Conservation (phyloP, 2,113 vertebrate genomes). For the Platichthys flesus region DNA sequence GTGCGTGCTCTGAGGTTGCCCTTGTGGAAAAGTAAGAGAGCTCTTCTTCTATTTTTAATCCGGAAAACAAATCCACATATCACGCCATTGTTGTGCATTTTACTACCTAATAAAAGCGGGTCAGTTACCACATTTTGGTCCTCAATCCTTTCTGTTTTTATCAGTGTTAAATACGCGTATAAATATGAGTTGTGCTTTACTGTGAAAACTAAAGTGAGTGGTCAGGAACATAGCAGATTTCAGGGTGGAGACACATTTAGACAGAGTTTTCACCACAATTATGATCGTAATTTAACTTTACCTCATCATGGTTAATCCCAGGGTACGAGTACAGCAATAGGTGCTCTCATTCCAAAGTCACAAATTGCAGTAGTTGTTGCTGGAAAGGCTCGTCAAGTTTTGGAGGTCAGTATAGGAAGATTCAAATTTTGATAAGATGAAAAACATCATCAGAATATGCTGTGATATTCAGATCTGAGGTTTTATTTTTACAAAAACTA, state of each 20-base stretch:
- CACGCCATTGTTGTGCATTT: not conserved
- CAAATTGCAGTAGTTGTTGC: too few species aligned
- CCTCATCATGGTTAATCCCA: not conserved
- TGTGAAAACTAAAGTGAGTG: not conserved
- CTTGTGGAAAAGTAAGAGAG: not conserved
- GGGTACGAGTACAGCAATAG: not conserved
- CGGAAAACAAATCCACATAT: not conserved
- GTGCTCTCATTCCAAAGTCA: too few species aligned
- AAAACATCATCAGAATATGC: too few species aligned
- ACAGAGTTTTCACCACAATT: not conserved
- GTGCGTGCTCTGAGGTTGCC: not conserved
- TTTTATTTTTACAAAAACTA: too few species aligned
- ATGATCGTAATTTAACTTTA: not conserved
- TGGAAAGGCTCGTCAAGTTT: too few species aligned
- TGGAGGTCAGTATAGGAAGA: too few species aligned
- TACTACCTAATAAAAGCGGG: not conserved
- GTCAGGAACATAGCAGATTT: not conserved
- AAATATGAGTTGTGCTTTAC: not conserved
- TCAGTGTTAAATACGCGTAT: not conserved
- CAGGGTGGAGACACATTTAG: not conserved
- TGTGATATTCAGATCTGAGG: too few species aligned
- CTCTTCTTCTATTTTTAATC: not conserved
- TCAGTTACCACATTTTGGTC: not conserved
- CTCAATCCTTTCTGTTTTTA: not conserved
- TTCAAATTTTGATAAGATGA: too few species aligned